Conservation (phyloP, 2,113 vertebrate genomes). For the Progne subis region DNA sequence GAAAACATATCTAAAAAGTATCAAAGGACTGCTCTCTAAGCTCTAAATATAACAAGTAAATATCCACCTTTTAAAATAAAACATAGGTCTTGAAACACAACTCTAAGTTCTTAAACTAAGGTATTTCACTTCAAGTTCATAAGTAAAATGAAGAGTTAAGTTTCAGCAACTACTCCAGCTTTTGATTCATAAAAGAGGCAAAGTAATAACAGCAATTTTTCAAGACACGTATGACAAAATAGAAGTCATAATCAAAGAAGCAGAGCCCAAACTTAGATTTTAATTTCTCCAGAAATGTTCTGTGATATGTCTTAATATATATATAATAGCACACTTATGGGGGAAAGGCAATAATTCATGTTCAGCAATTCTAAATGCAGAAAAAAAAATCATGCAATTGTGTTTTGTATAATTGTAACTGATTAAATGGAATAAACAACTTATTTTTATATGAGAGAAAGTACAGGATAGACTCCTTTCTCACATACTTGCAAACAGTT, state of each 20-base stretch:
- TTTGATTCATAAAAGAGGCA: not conserved
- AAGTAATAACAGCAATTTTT: not conserved
- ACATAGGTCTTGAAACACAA: not conserved
- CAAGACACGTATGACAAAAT: not conserved
- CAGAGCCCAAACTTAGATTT: not conserved
- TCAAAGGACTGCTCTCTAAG: not conserved
- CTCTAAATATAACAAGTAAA: not conserved
- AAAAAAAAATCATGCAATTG: slow-evolving; percentile 40
- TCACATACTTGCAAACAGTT: slow-evolving; percentile 1
- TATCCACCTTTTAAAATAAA: not conserved
- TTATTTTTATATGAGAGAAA: slow-evolving; percentile 11
- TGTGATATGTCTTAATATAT: not conserved
- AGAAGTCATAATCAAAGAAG: not conserved
- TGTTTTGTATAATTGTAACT: not conserved
- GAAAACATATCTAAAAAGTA: not conserved
- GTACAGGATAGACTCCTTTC: not conserved
- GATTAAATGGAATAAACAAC: not conserved
- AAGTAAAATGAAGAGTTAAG: not conserved
- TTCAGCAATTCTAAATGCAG: not conserved
- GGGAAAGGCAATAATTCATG: slow-evolving; percentile 22
- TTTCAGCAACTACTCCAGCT: not conserved
- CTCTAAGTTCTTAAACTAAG: not conserved
- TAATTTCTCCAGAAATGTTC: not conserved
- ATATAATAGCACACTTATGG: not conserved
- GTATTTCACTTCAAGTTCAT: not conserved